Evolutionary conservation across 53 echinoderm and acorn worm genomes (phyloP), one percentile per base, ranked within the genome.

Genomic region (Temnopleurus reevesii): DNA sequence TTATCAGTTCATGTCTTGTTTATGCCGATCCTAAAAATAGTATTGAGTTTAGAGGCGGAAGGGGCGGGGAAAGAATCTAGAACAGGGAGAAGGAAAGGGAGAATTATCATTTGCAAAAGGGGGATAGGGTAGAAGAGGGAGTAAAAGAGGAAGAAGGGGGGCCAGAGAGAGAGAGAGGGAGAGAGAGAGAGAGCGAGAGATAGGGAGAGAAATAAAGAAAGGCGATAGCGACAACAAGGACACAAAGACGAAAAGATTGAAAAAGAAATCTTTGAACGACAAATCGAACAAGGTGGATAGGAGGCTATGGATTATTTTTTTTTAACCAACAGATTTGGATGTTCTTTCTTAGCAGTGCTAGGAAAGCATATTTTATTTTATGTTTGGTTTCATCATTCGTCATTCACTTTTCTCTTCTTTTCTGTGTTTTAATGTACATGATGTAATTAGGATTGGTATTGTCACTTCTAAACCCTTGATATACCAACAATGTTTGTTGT

Each of bases 1-100:
- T 71, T 41, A 71, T 71, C 71, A 71, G 36, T 36, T 71, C n/a
- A 38, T 19, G 63, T 8, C 41, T 71, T 71, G 43, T 71, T 71
- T 38, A 71, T 34, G 21, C 7, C 9, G 63, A n/a, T 23, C 23
- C n/a, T n/a, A 38, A n/a, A 66, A 12, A 33, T 4, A 41, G 36
- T 38, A 34, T 63, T 34, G n/a, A 12, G 30, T n/a, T n/a, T n/a
- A n/a, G n/a, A n/a, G n/a, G n/a, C n/a, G n/a, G n/a, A n/a, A n/a
- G n/a, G n/a, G n/a, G n/a, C n/a, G n/a, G n/a, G n/a, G n/a, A n/a
- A n/a, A n/a, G n/a, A n/a, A n/a, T n/a, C n/a, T n/a, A n/a, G n/a
- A n/a, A n/a, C n/a, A 63, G 63, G 2, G 34, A 31, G 63, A 15
- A 17, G 13, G 63, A 12, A 34, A 63, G 63, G 34, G 35, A 63